Conservation (phyloP, 2,888 invertebrate species). For the Vesta saturnalis region DNA sequence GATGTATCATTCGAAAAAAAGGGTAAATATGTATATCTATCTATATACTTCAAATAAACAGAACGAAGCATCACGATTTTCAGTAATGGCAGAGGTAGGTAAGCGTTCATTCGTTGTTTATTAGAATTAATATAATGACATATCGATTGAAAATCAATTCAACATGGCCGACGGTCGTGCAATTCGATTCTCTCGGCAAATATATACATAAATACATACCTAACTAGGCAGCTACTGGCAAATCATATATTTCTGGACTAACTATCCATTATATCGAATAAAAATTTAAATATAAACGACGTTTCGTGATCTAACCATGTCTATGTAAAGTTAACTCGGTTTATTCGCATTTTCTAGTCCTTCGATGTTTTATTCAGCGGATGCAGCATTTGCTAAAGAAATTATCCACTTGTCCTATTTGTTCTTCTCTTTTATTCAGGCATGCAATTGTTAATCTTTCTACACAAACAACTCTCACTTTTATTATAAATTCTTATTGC, state of each 20-base stretch:
- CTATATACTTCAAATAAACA: conserved; percentile 38
- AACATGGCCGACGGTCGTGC: conserved; percentile 55
- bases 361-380: conserved; percentile 56
- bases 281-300: conserved; percentile 57
- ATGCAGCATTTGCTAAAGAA: conserved; percentile 58
- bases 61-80: conserved; percentile 45
- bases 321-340: conserved; percentile 45
- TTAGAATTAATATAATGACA: conserved; percentile 60
- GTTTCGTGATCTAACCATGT: conserved; percentile 51
- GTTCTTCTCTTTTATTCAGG: conserved; percentile 53
- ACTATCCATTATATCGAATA: conserved; percentile 52
- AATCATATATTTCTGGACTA: conserved; percentile 53
- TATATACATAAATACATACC: conserved; percentile 57
- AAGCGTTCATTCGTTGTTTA: conserved; percentile 49
- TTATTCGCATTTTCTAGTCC: conserved; percentile 40
- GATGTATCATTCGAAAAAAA: background rate
- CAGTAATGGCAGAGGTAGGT: conserved; percentile 46
- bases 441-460: conserved; percentile 57
- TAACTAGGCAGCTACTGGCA: conserved; percentile 55
- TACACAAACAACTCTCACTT: conserved; percentile 43
- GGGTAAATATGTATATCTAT: background rate
- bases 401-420: conserved; percentile 60
- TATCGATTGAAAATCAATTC: conserved; percentile 59
- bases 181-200: conserved; percentile 53
- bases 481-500: conserved; percentile 52